Base-by-base conservation (phyloP, 1,140 invertebrate genomes). In the Ips typographus region DNA sequence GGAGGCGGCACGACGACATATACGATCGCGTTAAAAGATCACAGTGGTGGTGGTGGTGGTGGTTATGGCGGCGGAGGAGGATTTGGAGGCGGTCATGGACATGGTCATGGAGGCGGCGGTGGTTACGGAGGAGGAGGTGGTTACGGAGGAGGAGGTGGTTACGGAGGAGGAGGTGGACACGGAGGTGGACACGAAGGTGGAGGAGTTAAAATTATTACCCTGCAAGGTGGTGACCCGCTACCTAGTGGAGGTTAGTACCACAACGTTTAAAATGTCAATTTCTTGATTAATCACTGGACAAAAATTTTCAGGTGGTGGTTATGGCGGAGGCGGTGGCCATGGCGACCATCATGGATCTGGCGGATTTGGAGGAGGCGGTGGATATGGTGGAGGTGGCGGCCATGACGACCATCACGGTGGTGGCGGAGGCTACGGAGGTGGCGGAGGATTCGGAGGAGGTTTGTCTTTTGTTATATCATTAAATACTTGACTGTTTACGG, bases 1-100 rank as follows among this genome's bases (percentile, higher is more conserved):
- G 67, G 66, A 43, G 38, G 43, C 36, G 71, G 57, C 5, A 67
- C 70, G 7, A 67, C 47, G 7, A 40, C 57, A 41, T 42, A 59
- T 42, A 59, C 38, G 39, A 59, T 59, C 57, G 41, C 41, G 41
- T 40, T 59, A 40, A 59, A 59, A 49, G 67, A 67, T 6, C 64
- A 67, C 56, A 56, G 62, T 42, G 72, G 72, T n/a, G 70, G 71
- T 40, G 55, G 58, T 40, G 71, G 72, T 36, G 73, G 72, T 38
- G 67, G 63, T 36, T 59, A 64, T 36, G 72, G 73, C n/a, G 66
- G 68, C 42, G 55, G 57, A 36, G 70, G 72, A 72, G 72, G 72
- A 41, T 56, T 62, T 40, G 69, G 69, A 65, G 65, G 65, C 4
- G 69, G 69, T 7, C 43, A 49, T 8, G 68, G 68, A 56, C 56